Conservation (phyloP, 2,113 vertebrate species). For the Forbesichthys agassizii region DNA sequence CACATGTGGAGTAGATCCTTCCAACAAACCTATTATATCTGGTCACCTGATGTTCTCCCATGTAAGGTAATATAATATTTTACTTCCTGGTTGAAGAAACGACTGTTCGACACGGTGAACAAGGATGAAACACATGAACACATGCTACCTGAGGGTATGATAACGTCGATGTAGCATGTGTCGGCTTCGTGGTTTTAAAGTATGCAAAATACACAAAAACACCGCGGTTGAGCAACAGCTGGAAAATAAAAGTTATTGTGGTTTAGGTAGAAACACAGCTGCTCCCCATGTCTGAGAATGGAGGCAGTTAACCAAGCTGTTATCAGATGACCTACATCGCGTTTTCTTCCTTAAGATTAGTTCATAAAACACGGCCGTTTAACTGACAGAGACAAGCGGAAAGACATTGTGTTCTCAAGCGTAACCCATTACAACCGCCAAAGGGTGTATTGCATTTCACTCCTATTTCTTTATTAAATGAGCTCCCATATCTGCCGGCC, state of each 20-base stretch:
- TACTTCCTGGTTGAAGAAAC: slow-evolving; percentile 27
- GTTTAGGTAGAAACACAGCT: not conserved
- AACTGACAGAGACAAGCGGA: slow-evolving; percentile 23
- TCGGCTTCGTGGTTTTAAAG: too few relatives aligned
- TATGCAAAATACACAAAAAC: not conserved
- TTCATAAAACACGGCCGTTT: slow-evolving; percentile 54
- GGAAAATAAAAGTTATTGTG: too few relatives aligned
- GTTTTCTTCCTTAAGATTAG: slow-evolving; percentile 52
- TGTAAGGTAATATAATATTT: slow-evolving; percentile 7
- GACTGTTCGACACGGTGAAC: not conserved
- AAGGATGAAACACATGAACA: not conserved
- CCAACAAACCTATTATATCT: too few relatives aligned
- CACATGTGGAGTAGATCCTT: too few relatives aligned
- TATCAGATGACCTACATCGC: slow-evolving; percentile 74
- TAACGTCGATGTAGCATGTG: too few relatives aligned
- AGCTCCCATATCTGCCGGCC: too few relatives aligned
- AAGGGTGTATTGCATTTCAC: too few relatives aligned
- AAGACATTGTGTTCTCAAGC: not conserved
- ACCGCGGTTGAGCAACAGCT: slow-evolving; percentile 25
- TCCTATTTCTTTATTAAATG: too few relatives aligned
- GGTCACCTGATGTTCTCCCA: too few relatives aligned
- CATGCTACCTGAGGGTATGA: too few relatives aligned
- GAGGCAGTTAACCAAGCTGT: slow-evolving; percentile 57
- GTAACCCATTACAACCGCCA: too few relatives aligned
- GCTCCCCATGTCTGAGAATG: slow-evolving; percentile 21